A percentile compares a stretch with the other conserved stretches of the same genome.
Evolutionary conservation across 2,113 vertebrate genomes (phyloP).

Genomic region (Charina bottae): DNA sequence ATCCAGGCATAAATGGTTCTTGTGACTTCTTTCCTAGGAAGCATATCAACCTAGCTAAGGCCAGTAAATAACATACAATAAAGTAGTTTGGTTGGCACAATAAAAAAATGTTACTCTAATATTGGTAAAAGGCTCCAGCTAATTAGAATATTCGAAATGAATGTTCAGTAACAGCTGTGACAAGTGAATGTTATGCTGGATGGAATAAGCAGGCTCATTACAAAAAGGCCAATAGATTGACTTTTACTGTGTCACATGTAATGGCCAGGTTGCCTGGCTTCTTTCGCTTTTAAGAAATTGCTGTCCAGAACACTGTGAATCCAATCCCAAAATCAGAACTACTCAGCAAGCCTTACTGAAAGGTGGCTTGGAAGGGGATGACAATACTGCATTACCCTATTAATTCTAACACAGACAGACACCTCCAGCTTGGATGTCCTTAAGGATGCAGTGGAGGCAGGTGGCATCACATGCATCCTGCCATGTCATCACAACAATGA

Average conservation of each 20-base stretch:
- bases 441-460: no score
- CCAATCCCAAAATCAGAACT: conserved; percentile 25
- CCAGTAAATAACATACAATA: no score
- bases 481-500: no score
- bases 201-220: not conserved
- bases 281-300: conserved; percentile 42
- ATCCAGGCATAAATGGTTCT: not conserved
- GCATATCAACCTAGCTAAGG: no score
- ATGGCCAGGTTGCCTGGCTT: conserved; percentile 55
- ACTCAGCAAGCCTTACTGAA: not conserved
- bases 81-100: not conserved
- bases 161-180: conserved; percentile 54
- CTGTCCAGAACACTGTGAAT: conserved; percentile 52
- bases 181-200: conserved; percentile 33
- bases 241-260: conserved; percentile 42
- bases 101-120: conserved; percentile 23
- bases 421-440: no score
- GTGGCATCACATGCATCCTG: no score
- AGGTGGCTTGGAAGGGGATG: conserved; percentile 11
- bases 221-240: conserved; percentile 35
- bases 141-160: conserved; percentile 45
- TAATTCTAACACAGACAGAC: conserved; percentile 6
- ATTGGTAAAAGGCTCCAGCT: conserved; percentile 51
- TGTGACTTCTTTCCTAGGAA: not conserved
- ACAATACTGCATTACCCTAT: not conserved